These are phyloP conservation scores for Drosophila lacertosa DNA, from an alignment of 1,140 invertebrate genomes.

Conservation along the genomic window DNA sequence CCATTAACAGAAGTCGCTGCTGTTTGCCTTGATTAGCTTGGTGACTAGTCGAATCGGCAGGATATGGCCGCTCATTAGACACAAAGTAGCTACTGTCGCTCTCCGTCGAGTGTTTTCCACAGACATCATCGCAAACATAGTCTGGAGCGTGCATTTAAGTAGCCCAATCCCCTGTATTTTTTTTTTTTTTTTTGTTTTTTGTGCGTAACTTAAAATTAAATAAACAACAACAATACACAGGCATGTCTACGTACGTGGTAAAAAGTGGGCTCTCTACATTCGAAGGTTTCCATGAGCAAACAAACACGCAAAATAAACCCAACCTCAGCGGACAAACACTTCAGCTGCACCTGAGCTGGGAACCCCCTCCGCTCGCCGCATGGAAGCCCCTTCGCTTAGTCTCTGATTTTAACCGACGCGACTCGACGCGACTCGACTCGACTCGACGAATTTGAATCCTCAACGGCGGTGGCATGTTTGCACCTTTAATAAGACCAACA, in stretches of 20 bases:
- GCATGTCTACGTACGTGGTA: conserved; percentile 9
- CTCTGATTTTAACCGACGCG: conserved; percentile 74
- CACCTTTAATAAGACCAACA: conserved; percentile 83
- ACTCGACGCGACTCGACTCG: no score
- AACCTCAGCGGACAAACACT: conserved; percentile 60
- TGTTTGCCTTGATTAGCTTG: conserved; percentile 73
- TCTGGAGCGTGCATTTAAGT: conserved; percentile 41
- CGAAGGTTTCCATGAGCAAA: conserved; percentile 58
- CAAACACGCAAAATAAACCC: conserved; percentile 72
- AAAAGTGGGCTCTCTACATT: conserved; percentile 46
- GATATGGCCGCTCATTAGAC: conserved; percentile 56
- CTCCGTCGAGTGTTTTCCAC: conserved; percentile 3
- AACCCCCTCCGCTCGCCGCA: neutral
- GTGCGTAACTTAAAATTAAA: conserved; percentile 74
- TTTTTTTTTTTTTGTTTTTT: conserved; percentile 36
- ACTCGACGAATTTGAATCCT: conserved; percentile 47
- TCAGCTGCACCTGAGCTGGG: conserved; percentile 56
- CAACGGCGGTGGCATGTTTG: conserved; percentile 80
- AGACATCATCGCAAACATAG: conserved; percentile 49
- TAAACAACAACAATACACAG: conserved; percentile 59
- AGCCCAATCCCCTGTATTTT: conserved; percentile 47
- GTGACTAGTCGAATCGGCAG: conserved; percentile 61
- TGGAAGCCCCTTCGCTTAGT: neutral
- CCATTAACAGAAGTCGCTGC: conserved; percentile 74
- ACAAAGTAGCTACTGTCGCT: conserved; percentile 35